A percentile compares a stretch with the other conserved stretches of the same genome.
Evolutionary conservation across 2,113 vertebrate species (phyloP).

Genomic region (Mystacornis crossleyi): DNA sequence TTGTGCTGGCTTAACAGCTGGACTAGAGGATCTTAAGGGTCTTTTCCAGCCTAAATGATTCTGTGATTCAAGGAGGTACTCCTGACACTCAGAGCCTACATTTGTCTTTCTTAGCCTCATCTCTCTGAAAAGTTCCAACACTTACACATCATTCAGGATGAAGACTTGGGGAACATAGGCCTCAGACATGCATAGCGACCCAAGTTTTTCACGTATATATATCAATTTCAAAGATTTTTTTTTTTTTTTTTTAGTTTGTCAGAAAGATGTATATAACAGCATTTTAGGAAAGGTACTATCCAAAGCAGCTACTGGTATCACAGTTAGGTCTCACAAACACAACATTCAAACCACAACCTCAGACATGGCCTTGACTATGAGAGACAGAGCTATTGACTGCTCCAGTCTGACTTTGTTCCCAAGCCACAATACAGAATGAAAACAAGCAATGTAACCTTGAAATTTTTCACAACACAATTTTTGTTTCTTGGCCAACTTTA

Average conservation of each 20-base stretch:
- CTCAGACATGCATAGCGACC: neutral
- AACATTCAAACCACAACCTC: neutral
- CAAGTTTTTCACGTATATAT: neutral
- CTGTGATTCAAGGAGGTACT: neutral
- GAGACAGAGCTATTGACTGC: neutral
- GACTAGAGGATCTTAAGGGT: neutral
- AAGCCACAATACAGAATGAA: conserved; percentile 3
- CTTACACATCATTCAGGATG: neutral
- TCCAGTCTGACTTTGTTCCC: conserved; percentile 14
- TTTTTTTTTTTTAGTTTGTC: neutral
- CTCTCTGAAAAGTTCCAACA: neutral
- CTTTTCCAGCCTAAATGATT: neutral
- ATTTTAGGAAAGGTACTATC: neutral
- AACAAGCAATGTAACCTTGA: conserved; percentile 57
- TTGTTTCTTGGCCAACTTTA: neutral
- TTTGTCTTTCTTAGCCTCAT: neutral
- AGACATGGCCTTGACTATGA: conserved; percentile 20
- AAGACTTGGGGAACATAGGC: neutral
- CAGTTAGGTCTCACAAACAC: neutral
- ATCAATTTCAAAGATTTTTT: neutral
- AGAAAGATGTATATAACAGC: neutral
- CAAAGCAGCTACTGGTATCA: neutral
- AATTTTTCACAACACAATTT: conserved; percentile 34
- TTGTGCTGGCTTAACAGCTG: neutral
- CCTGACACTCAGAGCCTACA: neutral